phyloP scores from a whole-genome alignment of 2,888 invertebrate species.

The Eretmocerus hayati region DNA sequence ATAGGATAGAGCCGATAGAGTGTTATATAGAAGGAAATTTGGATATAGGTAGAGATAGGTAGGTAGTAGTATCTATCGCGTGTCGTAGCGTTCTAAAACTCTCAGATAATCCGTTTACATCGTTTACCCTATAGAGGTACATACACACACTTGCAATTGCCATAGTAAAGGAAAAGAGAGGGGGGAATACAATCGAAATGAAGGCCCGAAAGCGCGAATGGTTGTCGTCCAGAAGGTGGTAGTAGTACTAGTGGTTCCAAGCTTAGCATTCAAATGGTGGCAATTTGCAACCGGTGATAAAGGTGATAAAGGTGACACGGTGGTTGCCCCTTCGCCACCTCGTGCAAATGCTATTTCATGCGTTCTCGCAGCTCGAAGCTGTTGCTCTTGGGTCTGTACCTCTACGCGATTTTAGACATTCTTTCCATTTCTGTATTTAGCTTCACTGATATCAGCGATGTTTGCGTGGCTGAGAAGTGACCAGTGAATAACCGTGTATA shows the following conservation, averaged over 20 bases:
- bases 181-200: not conserved
- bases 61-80: slow-evolving; percentile 6
- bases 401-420: too few species aligned
- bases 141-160: not conserved
- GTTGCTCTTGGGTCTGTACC: too few species aligned
- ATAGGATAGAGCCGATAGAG: slow-evolving; percentile 1
- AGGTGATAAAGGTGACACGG: slow-evolving; percentile 46
- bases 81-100: slow-evolving; percentile 27
- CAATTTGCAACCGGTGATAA: slow-evolving; percentile 47
- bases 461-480: too few species aligned
- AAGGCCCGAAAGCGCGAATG: slow-evolving; percentile 33
- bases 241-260: slow-evolving; percentile 18
- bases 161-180: too few species aligned
- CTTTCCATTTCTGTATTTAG: too few species aligned
- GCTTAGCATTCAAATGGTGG: slow-evolving; percentile 46
- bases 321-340: slow-evolving; percentile 27
- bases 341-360: too few species aligned
- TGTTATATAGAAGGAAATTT: too few species aligned
- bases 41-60: slow-evolving; percentile 17
- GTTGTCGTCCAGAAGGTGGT: slow-evolving; percentile 40
- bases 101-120: slow-evolving; percentile 37
- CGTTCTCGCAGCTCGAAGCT: too few species aligned
- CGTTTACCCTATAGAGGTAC: slow-evolving; percentile 25
- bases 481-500: too few species aligned
- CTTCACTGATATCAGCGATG: too few species aligned